Base-by-base conservation (phyloP, 2,797 vertebrate genomes). In the Antrozous pallidus region DNA sequence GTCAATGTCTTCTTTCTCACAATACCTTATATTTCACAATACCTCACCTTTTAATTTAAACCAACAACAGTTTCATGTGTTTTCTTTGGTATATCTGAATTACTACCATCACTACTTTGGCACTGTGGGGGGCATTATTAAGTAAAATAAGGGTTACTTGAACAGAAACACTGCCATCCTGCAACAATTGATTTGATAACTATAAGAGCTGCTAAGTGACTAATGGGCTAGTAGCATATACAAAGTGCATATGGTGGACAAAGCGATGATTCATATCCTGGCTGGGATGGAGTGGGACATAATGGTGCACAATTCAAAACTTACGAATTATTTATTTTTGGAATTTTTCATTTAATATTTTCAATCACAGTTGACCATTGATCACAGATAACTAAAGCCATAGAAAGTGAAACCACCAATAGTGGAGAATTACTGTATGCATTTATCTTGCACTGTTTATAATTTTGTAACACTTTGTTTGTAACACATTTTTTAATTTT, bases 401-500 rank as follows among this genome's bases (percentile, higher is more conserved):
- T 16, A 31, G 24, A 58, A 79, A 40, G 24, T 14, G 3, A 79
- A 79, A 79, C 36, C 51, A 79, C 36, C 54, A 20, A 5, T 8
- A 61, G 36, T 3, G 3, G 38, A 26, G 38, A 38, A 42, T 18
- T 42, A 20, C 56, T 61, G 2, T 61, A 90, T 94, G n/a, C 83
- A 91, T 89, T 94, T 93, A 92, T 91, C 77, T 96, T 93, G 84
- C 33, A 84, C 28, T 87, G 63, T 75, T 77, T 83, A 94, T 38
- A 40, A 24, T 90, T 92, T 90, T 96, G 77, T 63, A 67, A 87
- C 28, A 84, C 69, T 81, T 94, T 88, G 6, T 94, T n/a, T n/a
- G n/a, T n/a, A n/a, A n/a, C n/a, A n/a, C n/a, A n/a, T n/a, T 75
- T 77, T 83, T 93, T 38, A 40, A 24, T 90, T 92, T 90, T 96